Conservation (phyloP, 2,797 vertebrate genomes). For the Sparidentex hasta region DNA sequence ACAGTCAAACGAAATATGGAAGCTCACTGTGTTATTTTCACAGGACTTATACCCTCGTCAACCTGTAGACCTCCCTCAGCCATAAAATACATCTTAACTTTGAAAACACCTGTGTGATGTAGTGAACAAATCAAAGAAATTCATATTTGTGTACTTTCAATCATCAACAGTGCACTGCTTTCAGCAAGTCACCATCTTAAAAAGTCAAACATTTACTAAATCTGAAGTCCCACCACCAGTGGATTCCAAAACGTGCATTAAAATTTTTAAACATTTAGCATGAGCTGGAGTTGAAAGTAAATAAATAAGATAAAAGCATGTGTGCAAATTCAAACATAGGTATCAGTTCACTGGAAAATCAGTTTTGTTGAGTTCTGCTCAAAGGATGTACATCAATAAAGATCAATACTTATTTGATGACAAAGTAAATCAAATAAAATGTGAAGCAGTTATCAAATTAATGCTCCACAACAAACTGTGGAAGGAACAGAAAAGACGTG, state of each 20-base stretch:
- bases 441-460: neutral
- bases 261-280: constrained; percentile 11
- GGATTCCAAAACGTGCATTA: constrained; percentile 18
- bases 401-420: neutral
- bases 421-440: constrained; percentile 18
- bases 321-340: constrained; percentile 43
- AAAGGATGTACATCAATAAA: neutral
- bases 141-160: neutral
- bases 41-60: neutral
- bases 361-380: neutral
- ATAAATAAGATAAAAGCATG: constrained; percentile 76
- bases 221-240: constrained; percentile 15
- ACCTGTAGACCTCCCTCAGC: neutral
- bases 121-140: neutral
- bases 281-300: constrained; percentile 27
- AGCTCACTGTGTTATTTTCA: neutral
- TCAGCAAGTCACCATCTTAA: constrained; percentile 29
- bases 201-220: constrained; percentile 19
- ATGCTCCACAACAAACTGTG: neutral
- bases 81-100: constrained; percentile 19
- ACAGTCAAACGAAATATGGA: neutral
- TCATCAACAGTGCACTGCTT: neutral
- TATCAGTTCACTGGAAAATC: neutral
- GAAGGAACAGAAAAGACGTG: neutral
- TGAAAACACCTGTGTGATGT: neutral